These are phyloP conservation scores for Burhinus oedicnemus DNA, from an alignment of 2,113 vertebrate species.

Conservation along the genomic window DNA sequence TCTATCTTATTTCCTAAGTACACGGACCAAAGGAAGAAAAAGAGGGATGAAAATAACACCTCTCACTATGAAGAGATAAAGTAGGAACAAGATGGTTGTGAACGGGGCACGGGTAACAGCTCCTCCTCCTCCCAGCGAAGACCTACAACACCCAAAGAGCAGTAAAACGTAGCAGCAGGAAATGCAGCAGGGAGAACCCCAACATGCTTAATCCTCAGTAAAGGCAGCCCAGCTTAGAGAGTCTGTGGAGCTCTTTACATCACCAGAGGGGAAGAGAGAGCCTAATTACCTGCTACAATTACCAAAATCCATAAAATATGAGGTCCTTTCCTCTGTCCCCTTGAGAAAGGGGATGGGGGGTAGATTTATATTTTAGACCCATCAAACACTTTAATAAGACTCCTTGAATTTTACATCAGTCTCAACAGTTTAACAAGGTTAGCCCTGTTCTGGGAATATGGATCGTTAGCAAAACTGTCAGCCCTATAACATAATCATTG, in stretches of 20 bases:
- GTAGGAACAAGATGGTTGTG: not conserved
- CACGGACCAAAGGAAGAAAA: not conserved
- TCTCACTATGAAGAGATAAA: not conserved
- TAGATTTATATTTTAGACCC: not conserved
- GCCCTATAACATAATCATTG: not conserved
- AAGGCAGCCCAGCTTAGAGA: not conserved
- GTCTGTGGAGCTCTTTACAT: not conserved
- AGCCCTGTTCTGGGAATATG: not conserved
- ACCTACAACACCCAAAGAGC: not conserved
- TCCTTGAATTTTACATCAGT: slow-evolving; percentile 2
- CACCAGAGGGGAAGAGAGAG: not conserved
- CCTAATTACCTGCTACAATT: not conserved
- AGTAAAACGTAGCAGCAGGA: not conserved
- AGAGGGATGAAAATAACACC: not conserved
- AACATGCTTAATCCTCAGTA: not conserved
- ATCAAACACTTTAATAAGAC: not conserved
- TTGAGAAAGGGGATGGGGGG: not conserved
- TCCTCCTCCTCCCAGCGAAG: not conserved
- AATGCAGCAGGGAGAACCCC: not conserved
- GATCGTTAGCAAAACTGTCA: not conserved
- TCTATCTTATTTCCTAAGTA: not conserved
- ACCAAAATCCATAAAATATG: not conserved
- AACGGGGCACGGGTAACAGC: not conserved
- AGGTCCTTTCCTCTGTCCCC: not conserved
- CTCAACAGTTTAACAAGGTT: not conserved